phyloP scores from a whole-genome alignment of 2,888 invertebrate genomes.

The Smittia aterrima region DNA sequence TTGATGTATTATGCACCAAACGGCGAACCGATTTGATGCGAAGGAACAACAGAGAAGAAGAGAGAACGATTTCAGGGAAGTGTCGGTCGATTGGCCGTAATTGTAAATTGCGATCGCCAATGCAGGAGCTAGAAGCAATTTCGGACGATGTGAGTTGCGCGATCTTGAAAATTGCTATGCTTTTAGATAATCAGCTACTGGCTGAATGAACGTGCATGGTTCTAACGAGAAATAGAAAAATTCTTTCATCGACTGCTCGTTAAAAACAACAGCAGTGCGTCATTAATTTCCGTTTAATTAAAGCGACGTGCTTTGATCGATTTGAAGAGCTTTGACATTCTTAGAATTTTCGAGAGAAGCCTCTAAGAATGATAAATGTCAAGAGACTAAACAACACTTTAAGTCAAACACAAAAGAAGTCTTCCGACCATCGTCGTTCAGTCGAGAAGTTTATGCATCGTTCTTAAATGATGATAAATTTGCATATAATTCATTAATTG shows the following conservation, averaged over 20 bases:
- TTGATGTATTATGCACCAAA: neutral
- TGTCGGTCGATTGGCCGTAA: conserved; percentile 30
- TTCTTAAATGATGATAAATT: conserved; percentile 38
- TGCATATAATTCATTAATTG: conserved; percentile 38
- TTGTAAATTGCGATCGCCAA: conserved; percentile 31
- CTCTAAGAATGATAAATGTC: no score
- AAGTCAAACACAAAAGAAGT: neutral
- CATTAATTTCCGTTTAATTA: no score
- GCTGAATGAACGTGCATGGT: neutral
- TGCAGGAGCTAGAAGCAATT: conserved; percentile 31
- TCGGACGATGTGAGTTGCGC: neutral
- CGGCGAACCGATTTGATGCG: neutral
- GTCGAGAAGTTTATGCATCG: neutral
- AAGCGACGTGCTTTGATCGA: no score
- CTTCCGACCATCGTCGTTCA: neutral
- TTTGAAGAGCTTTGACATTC: no score
- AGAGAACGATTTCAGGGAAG: conserved; percentile 17
- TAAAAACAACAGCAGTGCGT: no score
- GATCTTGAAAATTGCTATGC: neutral
- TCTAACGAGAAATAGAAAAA: neutral
- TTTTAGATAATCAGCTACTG: conserved; percentile 10
- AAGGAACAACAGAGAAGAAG: conserved; percentile 9
- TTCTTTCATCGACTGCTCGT: no score
- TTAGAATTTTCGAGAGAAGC: no score
- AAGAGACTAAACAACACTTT: neutral